A percentile compares a stretch with the other conserved stretches of the same genome.
Conservation (phyloP, 2,888 invertebrate species). For the Hypena proboscidalis region DNA sequence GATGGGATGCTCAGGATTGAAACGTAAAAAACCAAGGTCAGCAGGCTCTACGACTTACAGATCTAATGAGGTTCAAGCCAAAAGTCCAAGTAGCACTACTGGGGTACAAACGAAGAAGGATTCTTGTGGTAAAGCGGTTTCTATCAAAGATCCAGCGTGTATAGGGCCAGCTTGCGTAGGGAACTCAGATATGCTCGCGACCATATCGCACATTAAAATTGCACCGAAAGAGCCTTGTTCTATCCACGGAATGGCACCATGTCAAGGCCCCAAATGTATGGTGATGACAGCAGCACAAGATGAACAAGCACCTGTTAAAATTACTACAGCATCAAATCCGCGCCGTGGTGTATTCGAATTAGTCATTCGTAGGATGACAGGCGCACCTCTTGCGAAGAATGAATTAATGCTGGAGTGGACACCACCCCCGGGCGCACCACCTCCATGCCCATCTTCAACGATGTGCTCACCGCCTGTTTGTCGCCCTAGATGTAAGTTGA, state of each 20-base stretch:
- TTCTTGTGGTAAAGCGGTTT: slow-evolving; percentile 55
- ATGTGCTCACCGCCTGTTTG: slow-evolving; percentile 43
- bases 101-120: slow-evolving; percentile 53
- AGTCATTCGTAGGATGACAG: slow-evolving; percentile 69
- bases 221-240: slow-evolving; percentile 67
- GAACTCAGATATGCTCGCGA: slow-evolving; percentile 59
- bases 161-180: slow-evolving; percentile 40
- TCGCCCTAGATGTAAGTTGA: slow-evolving; percentile 62
- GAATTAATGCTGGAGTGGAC: slow-evolving; percentile 80
- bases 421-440: slow-evolving; percentile 64
- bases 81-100: slow-evolving; percentile 27
- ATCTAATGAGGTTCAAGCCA: slow-evolving; percentile 33
- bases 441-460: slow-evolving; percentile 52
- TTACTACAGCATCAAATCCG: slow-evolving; percentile 66
- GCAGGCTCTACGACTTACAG: slow-evolving; percentile 19
- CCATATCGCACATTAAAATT: slow-evolving; percentile 71
- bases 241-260: slow-evolving; percentile 60
- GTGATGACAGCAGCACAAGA: slow-evolving; percentile 53
- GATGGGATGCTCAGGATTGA: slow-evolving; percentile 57
- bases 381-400: slow-evolving; percentile 74
- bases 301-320: slow-evolving; percentile 65
- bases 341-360: slow-evolving; percentile 78
- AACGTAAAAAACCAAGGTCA: slow-evolving; percentile 11
- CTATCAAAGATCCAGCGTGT: slow-evolving; percentile 51
- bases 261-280: slow-evolving; percentile 69